A percentile compares a stretch with the other conserved stretches of the same genome.
These are phyloP conservation scores for Xenopus laevis DNA, from an alignment of 2,113 vertebrate genomes.

Conservation along the genomic window DNA sequence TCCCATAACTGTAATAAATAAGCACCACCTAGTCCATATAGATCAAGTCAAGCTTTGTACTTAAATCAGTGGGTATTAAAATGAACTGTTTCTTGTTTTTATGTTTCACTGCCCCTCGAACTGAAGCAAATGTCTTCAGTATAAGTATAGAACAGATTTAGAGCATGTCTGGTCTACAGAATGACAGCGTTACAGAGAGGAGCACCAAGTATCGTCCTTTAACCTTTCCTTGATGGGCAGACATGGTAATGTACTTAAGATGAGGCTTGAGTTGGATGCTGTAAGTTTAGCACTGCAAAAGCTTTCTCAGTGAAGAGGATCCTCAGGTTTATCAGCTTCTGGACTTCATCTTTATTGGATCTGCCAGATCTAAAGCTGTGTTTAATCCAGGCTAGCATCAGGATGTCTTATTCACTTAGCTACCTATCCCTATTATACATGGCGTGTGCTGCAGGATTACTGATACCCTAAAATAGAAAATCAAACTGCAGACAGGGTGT, in stretches of 20 bases:
- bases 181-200: conserved; percentile 19
- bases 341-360: conserved; percentile 26
- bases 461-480: conserved; percentile 10
- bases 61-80: no score
- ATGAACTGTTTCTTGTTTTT: no score
- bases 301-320: conserved; percentile 4
- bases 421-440: conserved; percentile 4
- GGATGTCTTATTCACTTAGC: conserved; percentile 37
- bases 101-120: no score
- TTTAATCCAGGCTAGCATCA: conserved; percentile 17
- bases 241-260: conserved; percentile 13
- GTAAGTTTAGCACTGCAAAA: conserved; percentile 6
- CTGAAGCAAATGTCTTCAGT: background rate
- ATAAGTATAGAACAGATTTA: conserved; percentile 8
- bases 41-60: no score
- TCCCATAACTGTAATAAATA: no score
- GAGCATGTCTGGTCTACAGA: background rate
- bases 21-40: no score
- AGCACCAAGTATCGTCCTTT: conserved; percentile 30
- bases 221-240: conserved; percentile 25
- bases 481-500: background rate
- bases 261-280: conserved; percentile 9
- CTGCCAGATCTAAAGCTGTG: conserved; percentile 30
- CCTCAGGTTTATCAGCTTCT: conserved; percentile 26
- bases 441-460: conserved; percentile 9